Conservation (phyloP, 2,888 invertebrate species). For the Bhutanitis thaidina region DNA sequence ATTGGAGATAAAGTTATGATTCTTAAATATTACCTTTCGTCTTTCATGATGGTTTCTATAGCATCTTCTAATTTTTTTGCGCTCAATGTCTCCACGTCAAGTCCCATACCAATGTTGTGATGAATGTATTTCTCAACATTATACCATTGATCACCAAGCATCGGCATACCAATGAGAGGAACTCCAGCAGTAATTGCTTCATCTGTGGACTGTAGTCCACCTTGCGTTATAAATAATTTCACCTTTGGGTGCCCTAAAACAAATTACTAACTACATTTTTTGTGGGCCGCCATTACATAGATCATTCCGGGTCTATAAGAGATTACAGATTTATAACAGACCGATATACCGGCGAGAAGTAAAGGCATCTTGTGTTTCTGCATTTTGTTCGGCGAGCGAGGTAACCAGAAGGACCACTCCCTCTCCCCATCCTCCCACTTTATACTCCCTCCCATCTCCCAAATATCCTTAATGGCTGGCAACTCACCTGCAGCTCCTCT, state of each 20-base stretch:
- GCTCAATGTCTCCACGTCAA: background rate
- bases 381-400: too few relatives aligned
- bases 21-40: background rate
- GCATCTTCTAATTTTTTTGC: background rate
- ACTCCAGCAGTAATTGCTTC: constrained; percentile 49
- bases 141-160: constrained; percentile 48
- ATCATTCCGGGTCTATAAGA: too few relatives aligned
- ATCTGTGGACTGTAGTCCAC: constrained; percentile 53
- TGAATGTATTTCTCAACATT: constrained; percentile 34
- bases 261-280: background rate
- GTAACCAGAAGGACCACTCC: too few relatives aligned
- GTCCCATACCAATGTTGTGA: background rate
- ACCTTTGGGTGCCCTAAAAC: constrained; percentile 49
- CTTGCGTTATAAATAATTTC: constrained; percentile 57
- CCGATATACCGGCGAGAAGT: too few relatives aligned
- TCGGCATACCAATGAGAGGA: constrained; percentile 46
- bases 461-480: too few relatives aligned
- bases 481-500: too few relatives aligned
- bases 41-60: background rate
- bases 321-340: too few relatives aligned
- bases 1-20: too few relatives aligned
- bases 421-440: too few relatives aligned
- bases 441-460: too few relatives aligned
- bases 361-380: too few relatives aligned
- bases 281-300: too few relatives aligned